Evolutionary conservation across 2,113 vertebrate species (phyloP).

Genomic region (Triplophysa siluroides): DNA sequence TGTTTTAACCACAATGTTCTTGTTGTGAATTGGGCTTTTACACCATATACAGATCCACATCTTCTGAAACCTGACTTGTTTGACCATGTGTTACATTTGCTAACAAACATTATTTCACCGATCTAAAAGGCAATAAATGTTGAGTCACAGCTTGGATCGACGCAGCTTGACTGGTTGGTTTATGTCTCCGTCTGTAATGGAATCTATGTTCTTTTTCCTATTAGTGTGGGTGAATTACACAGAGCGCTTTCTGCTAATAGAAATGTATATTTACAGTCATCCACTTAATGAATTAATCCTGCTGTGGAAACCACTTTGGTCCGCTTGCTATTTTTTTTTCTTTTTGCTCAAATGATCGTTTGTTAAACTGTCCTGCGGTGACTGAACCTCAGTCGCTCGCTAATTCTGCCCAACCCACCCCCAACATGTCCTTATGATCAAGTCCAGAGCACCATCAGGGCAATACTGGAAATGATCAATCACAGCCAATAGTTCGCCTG

Average conservation of each 20-base stretch:
- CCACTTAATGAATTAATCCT: constrained; percentile 30
- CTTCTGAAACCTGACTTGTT: neutral
- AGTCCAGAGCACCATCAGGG: neutral
- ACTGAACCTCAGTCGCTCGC: neutral
- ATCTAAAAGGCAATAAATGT: constrained; percentile 24
- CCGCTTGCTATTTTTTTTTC: neutral
- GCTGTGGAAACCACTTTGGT: constrained; percentile 23
- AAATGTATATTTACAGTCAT: constrained; percentile 37
- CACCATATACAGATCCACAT: too few relatives aligned
- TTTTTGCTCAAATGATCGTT: neutral
- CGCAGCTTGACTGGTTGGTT: constrained; percentile 28
- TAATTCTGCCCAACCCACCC: neutral
- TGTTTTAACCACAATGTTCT: too few relatives aligned
- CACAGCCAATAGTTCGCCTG: neutral
- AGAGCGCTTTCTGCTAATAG: constrained; percentile 21
- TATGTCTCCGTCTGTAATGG: constrained; percentile 12
- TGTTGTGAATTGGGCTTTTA: too few relatives aligned
- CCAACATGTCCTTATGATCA: neutral
- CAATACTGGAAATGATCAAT: neutral
- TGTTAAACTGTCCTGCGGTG: constrained; percentile 22
- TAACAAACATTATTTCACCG: constrained; percentile 12
- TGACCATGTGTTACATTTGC: constrained; percentile 9
- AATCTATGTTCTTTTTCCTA: constrained; percentile 20
- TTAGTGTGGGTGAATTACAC: constrained; percentile 28
- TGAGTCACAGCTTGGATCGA: constrained; percentile 23